phyloP scores from a whole-genome alignment of 1,140 invertebrate genomes.

The Myzus persicae region DNA sequence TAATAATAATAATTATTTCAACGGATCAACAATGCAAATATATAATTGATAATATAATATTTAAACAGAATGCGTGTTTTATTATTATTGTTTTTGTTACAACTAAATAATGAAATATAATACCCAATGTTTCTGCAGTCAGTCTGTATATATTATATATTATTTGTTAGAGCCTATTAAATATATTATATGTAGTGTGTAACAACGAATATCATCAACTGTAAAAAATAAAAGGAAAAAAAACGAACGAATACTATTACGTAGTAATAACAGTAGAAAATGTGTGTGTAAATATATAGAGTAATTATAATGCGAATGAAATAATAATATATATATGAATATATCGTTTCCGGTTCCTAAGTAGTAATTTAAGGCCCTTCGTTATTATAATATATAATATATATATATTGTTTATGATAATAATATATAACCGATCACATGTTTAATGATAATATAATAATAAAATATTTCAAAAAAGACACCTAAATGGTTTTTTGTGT shows the following conservation, averaged over 20 bases:
- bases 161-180: conserved; percentile 48
- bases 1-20: conserved; percentile 44
- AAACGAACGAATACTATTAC: conserved; percentile 32
- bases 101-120: conserved; percentile 58
- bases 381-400: conserved; percentile 32
- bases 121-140: conserved; percentile 58
- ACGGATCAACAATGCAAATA: conserved; percentile 54
- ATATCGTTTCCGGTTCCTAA: conserved; percentile 44
- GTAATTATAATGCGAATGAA: conserved; percentile 12
- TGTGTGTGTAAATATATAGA: conserved; percentile 17
- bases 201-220: conserved; percentile 55
- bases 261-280: conserved; percentile 46
- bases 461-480: conserved; percentile 33
- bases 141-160: conserved; percentile 52
- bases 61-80: conserved; percentile 40
- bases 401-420: conserved; percentile 8
- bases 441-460: conserved; percentile 21
- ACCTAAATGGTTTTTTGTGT: background rate
- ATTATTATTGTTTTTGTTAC: conserved; percentile 30
- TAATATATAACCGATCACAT: conserved; percentile 45
- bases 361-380: conserved; percentile 41
- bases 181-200: conserved; percentile 43
- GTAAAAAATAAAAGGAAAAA: conserved; percentile 35
- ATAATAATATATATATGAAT: conserved; percentile 1
- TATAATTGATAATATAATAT: conserved; percentile 50